phyloP scores from a whole-genome alignment of 2,888 invertebrate genomes.

The Hyposoter didymator region DNA sequence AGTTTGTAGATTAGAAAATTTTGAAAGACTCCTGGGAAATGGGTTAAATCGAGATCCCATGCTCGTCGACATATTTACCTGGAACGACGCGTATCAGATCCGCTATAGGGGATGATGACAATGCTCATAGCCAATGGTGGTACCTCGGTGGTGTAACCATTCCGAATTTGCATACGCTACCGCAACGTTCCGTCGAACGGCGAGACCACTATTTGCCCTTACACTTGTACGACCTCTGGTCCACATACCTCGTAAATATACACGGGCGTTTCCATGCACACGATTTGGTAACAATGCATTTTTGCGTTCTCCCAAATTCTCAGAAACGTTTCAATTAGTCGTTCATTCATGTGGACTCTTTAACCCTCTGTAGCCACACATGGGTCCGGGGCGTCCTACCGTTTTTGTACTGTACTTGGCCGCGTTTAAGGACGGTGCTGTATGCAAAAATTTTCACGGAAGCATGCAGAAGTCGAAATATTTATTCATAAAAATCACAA shows the following conservation, averaged over 20 bases:
- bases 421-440: background rate
- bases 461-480: too few relatives aligned
- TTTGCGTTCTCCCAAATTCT: background rate
- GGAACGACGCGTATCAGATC: background rate
- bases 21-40: background rate
- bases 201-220: conserved; percentile 68
- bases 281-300: background rate
- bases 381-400: too few relatives aligned
- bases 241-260: conserved; percentile 12
- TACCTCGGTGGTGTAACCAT: conserved; percentile 51
- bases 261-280: conserved; percentile 1
- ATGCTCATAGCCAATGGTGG: conserved; percentile 54
- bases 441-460: too few relatives aligned
- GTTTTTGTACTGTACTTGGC: too few relatives aligned
- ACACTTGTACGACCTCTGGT: conserved; percentile 29
- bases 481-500: too few relatives aligned
- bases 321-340: background rate
- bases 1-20: background rate
- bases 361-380: too few relatives aligned
- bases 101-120: conserved; percentile 46
- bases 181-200: conserved; percentile 71
- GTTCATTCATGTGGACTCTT: background rate
- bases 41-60: background rate
- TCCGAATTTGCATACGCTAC: conserved; percentile 74
- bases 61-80: background rate